Base-by-base conservation (phyloP, 2,888 invertebrate species). In the Trachelus iudaicus region DNA sequence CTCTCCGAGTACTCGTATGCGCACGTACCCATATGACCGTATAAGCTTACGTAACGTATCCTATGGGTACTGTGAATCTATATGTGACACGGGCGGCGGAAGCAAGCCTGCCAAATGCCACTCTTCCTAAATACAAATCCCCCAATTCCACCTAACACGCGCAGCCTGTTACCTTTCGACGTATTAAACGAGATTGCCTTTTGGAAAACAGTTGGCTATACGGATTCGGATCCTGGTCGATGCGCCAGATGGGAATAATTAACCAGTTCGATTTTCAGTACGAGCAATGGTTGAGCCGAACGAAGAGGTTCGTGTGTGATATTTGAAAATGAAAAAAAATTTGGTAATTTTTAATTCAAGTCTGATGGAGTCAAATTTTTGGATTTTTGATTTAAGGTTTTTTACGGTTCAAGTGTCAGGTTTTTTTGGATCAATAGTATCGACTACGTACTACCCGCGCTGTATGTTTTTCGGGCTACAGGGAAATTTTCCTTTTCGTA, bases 201-300 rank as follows among this genome's bases (percentile, higher is more conserved):
- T 71, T 82, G 82, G 84, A 85, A 86, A 85, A 85, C 86, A 86
- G 86, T 85, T 85, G 85, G 83, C 74, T 80, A 9, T 56, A 80
- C 80, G 79, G 81, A 81, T 83, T 80, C 80, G 75, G 80, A 76
- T 79, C 81, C 15, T 23, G 9, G 56, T 23, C 1, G 23, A 56
- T 23, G 56, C 23, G 56, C 56, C 56, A 56, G 56, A 56, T 56
- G 56, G 56, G 23, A 23, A 56, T 56, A 56, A 56, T 56, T 56
- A 23, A 56, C 1, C 2, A 0, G 9, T 56, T 56, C 56, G 56
- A 56, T 56, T 56, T 56, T 56, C 23, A 56, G 2, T 56, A 9
- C 6, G 56, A 23, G 23, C 56, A 23, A 23, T 40, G 15, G 40
- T 6, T 2, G 6, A 6, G 40, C 4, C 6, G 15, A 40, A 9